phyloP scores from a whole-genome alignment of 2,888 invertebrate species.

The Lampropteryx suffumata region DNA sequence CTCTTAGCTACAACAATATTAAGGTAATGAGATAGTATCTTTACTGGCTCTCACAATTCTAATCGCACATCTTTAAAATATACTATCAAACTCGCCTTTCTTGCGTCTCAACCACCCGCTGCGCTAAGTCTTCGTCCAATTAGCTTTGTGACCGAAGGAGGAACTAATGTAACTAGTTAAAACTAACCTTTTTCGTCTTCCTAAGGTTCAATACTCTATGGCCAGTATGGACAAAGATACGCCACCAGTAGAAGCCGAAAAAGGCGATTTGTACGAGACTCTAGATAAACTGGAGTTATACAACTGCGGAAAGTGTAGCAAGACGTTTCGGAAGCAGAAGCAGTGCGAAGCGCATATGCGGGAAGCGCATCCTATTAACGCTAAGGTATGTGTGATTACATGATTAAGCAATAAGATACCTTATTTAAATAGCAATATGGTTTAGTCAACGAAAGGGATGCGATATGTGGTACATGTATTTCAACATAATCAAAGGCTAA shows the following conservation, averaged over 20 bases:
- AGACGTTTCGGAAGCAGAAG: conserved; percentile 85
- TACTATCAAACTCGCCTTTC: no score
- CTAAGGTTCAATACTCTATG: conserved; percentile 61
- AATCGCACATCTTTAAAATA: no score
- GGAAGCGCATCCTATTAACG: conserved; percentile 73
- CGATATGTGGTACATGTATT: no score
- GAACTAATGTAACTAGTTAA: not conserved
- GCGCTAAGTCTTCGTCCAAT: no score
- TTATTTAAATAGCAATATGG: no score
- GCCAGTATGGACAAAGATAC: conserved; percentile 62
- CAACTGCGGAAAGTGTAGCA: conserved; percentile 72
- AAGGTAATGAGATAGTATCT: conserved; percentile 46
- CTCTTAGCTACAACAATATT: conserved; percentile 56
- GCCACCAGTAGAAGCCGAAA: conserved; percentile 45
- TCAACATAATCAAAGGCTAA: no score
- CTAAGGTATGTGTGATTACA: conserved; percentile 47
- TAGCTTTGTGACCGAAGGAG: no score
- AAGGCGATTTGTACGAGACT: conserved; percentile 61
- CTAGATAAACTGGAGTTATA: conserved; percentile 63
- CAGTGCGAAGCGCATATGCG: conserved; percentile 84
- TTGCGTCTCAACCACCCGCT: no score
- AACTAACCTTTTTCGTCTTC: not conserved
- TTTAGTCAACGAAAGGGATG: no score
- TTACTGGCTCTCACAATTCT: no score
- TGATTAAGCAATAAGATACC: no score